A percentile compares a stretch with the other conserved stretches of the same genome.
phyloP scores from a whole-genome alignment of 2,888 invertebrate species.

The Ectemnius cavifrons region DNA sequence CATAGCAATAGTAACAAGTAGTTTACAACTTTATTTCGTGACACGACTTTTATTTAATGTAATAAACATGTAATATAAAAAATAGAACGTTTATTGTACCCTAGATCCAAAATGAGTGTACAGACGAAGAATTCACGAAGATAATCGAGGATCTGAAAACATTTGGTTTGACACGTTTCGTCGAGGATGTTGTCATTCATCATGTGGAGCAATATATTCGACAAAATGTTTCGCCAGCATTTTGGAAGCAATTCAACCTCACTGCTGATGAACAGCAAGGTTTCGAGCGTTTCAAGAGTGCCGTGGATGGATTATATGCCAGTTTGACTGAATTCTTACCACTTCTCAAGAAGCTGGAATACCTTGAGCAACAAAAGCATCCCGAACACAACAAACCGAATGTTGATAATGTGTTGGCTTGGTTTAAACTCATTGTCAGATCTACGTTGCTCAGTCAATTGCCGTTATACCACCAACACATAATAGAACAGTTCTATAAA shows the following conservation, averaged over 20 bases:
- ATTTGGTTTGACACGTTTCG: conserved; percentile 68
- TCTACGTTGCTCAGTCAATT: conserved; percentile 85
- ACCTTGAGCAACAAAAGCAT: conserved; percentile 70
- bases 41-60: conserved; percentile 18
- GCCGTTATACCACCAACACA: conserved; percentile 84
- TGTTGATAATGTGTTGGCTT: conserved; percentile 80
- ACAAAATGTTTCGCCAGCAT: conserved; percentile 82
- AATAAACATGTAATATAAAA: conserved; percentile 31
- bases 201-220: conserved; percentile 82
- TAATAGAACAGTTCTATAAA: conserved; percentile 88
- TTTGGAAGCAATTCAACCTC: conserved; percentile 83
- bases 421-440: conserved; percentile 83
- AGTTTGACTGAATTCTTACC: conserved; percentile 80
- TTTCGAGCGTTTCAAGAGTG: conserved; percentile 83
- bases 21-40: background rate
- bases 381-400: conserved; percentile 78
- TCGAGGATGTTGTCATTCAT: conserved; percentile 77
- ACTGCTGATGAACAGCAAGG: conserved; percentile 80
- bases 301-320: conserved; percentile 83
- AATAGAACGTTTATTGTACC: conserved; percentile 27
- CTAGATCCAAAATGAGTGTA: conserved; percentile 63
- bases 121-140: conserved; percentile 74
- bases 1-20: background rate
- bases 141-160: conserved; percentile 71
- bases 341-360: conserved; percentile 80